Evolutionary conservation across 2,113 vertebrate genomes (phyloP), one percentile per base, ranked within the genome.

Genomic region (Caracal caracal): DNA sequence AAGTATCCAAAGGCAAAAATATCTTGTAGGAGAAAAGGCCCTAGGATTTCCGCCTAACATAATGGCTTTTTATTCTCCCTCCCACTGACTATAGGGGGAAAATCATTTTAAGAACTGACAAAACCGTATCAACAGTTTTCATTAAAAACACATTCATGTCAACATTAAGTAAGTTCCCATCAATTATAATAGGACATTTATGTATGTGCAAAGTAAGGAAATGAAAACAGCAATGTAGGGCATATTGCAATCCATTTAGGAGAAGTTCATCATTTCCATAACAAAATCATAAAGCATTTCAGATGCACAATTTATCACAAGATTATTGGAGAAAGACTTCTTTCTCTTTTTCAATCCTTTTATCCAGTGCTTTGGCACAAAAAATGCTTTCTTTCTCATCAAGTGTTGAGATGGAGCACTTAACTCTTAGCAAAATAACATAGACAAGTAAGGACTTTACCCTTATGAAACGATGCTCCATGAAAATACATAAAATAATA

Each of bases 131-230:
- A 96, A 90, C 73, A 85, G 28, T 94, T 97, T 97, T 95, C 81
- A 92, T 92, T 97, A 97, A 97, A 98, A 97, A 97, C 43, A 79
- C 37, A 95, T 97, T 98, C 65, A 78, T 96, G 78, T 97, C 97
- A 98, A 95, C 82, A 70, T 96, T 97, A 97, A 98, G 66, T 53
- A 95, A 97, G 37, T 90, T 95, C 82, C 71, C 88, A 94, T 93
- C 66, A 87, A 95, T 86, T 98, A 90, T 97, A 92, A 97, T 97
- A 56, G 95, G 37, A 96, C 95, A 97, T 37, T 96, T 89, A 96
- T 98, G 90, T 95, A 90, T 90, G 93, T 97, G 81, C 81, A 97
- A 98, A 78, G 12, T 89, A 82, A 84, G 75, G 68, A 96, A 97
- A 94, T 91, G 59, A 79, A 97, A 98, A 95, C 51, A 93, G 30